Conservation (phyloP, 2,888 invertebrate species). For the Heterodera filipjevi region DNA sequence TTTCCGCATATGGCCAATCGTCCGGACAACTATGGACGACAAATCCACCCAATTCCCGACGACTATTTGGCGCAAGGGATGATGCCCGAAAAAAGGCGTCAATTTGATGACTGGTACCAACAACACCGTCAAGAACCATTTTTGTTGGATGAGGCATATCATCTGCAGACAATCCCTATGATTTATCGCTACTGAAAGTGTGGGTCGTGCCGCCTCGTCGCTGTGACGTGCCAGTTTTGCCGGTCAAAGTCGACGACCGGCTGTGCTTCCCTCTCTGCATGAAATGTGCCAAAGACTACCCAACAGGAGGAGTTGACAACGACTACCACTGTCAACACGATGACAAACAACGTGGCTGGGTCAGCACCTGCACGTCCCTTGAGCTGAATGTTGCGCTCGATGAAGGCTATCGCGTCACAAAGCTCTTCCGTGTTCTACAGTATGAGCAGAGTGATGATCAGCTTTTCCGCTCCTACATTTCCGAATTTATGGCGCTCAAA, state of each 20-base stretch:
- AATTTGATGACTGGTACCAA: conserved; percentile 21
- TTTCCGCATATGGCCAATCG: conserved; percentile 21
- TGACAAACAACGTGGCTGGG: conserved; percentile 26
- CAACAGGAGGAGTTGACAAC: conserved; percentile 4
- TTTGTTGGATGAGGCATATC: neutral
- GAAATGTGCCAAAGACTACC: neutral
- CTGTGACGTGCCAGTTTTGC: no score
- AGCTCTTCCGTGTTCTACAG: conserved; percentile 22
- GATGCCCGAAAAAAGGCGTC: conserved; percentile 14
- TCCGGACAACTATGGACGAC: conserved; percentile 13
- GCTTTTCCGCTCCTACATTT: conserved; percentile 18
- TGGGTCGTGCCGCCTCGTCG: no score
- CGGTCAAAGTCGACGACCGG: neutral
- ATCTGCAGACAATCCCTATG: no score
- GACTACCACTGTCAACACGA: neutral
- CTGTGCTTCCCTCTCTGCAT: conserved; percentile 4
- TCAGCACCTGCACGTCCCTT: conserved; percentile 21
- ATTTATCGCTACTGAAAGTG: no score
- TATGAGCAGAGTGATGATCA: neutral
- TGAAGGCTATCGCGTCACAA: conserved; percentile 13
- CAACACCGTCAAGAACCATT: neutral
- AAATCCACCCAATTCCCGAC: neutral
- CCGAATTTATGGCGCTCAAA: conserved; percentile 14
- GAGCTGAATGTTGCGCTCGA: neutral
- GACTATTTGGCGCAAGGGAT: conserved; percentile 7